Percentiles rank a stretch among this genome's conserved stretches.
phyloP scores from a whole-genome alignment of 2,888 invertebrate species.

The Epinotia ramella region DNA sequence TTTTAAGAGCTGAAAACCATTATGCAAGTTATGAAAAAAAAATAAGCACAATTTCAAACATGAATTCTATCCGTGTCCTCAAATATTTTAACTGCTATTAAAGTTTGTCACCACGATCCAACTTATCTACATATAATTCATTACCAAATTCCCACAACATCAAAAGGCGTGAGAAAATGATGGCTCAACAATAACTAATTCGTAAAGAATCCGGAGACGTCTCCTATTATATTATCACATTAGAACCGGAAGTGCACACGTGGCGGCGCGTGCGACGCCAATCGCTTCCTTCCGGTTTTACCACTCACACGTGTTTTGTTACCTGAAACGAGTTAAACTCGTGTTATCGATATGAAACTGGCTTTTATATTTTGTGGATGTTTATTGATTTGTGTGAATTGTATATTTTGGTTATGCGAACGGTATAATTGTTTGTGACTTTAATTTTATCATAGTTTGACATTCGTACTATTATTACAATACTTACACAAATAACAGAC shows the following conservation, averaged over 20 bases:
- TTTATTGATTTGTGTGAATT: no score
- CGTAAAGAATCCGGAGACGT: slow-evolving; percentile 77
- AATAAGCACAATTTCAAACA: no score
- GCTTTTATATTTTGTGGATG: background rate
- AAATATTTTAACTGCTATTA: slow-evolving; percentile 20
- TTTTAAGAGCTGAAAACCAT: no score
- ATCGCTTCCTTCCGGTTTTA: slow-evolving; percentile 77
- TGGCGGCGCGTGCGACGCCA: slow-evolving; percentile 77
- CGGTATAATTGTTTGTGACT: no score
- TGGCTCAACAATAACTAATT: slow-evolving; percentile 60
- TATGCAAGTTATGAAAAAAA: no score
- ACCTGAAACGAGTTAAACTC: slow-evolving; percentile 30
- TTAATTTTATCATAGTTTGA: no score
- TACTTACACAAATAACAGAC: no score
- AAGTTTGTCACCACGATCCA: background rate
- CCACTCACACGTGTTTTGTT: slow-evolving; percentile 48
- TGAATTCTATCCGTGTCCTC: no score
- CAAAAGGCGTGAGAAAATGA: slow-evolving; percentile 65
- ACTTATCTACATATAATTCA: background rate
- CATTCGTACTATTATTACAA: no score
- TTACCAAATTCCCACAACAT: slow-evolving; percentile 16
- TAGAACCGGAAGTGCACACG: slow-evolving; percentile 78
- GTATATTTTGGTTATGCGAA: no score
- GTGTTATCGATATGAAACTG: slow-evolving; percentile 9
- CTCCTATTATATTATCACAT: slow-evolving; percentile 83